These are phyloP conservation scores for Planococcus citri DNA, from an alignment of 1,140 invertebrate species.

Conservation along the genomic window DNA sequence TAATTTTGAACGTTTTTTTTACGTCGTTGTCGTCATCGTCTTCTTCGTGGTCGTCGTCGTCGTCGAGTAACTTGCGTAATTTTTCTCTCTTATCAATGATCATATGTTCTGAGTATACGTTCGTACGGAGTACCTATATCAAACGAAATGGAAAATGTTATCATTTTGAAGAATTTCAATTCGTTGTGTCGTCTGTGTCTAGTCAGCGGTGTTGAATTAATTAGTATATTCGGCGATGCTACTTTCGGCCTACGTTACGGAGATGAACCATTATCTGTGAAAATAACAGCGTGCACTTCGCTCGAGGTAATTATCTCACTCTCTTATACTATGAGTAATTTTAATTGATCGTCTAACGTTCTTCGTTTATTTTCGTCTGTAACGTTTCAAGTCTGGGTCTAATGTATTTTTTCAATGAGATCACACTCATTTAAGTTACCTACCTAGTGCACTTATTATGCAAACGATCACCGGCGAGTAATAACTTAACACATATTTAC, in stretches of 20 bases:
- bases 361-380: too few species aligned
- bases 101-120: too few species aligned
- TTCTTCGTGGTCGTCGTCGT: background rate
- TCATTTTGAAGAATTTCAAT: conserved; percentile 13
- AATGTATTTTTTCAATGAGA: too few species aligned
- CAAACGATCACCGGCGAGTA: too few species aligned
- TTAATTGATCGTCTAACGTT: too few species aligned
- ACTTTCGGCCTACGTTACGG: background rate
- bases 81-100: too few species aligned
- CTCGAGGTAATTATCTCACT: background rate
- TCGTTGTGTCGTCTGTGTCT: conserved; percentile 13
- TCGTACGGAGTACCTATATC: too few species aligned
- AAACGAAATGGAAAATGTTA: conserved; percentile 9
- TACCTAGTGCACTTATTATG: too few species aligned
- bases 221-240: conserved; percentile 1
- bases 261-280: conserved; percentile 12
- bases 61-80: too few species aligned
- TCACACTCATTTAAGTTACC: too few species aligned
- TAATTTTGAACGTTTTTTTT: background rate
- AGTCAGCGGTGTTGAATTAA: conserved; percentile 9
- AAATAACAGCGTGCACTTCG: background rate
- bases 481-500: too few species aligned
- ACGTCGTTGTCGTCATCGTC: background rate
- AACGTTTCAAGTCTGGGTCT: too few species aligned
- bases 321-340: background rate